Evolutionary conservation across 2,888 invertebrate genomes (phyloP).

Genomic region (Dryadula phaetusa): DNA sequence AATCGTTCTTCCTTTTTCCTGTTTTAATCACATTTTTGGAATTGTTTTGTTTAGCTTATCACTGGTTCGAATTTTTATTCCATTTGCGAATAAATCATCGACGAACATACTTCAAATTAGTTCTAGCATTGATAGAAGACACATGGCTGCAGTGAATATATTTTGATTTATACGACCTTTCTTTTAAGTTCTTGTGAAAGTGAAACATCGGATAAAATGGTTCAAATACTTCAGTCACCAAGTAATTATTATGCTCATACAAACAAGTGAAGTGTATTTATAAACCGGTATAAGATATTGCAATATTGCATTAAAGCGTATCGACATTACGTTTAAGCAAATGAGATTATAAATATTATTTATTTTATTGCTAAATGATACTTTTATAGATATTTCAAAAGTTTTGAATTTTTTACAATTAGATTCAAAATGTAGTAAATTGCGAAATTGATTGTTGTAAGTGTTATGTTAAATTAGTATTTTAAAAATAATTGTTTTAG

Average conservation of each 20-base stretch:
- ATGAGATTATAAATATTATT: not conserved
- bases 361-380: not conserved
- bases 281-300: constrained; percentile 20
- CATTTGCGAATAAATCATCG: constrained; percentile 8
- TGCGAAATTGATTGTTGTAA: not conserved
- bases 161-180: not conserved
- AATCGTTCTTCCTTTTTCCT: constrained; percentile 16
- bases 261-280: constrained; percentile 20
- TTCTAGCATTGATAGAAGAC: not conserved
- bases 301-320: constrained; percentile 7
- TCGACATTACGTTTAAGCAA: not conserved
- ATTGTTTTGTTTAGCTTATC: constrained; percentile 20
- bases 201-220: not conserved
- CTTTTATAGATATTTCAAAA: not conserved
- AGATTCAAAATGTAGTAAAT: not conserved
- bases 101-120: not conserved
- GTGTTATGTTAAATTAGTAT: no score
- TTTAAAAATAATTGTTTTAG: no score
- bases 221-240: constrained; percentile 4
- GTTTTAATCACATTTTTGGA: constrained; percentile 8
- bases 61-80: not conserved
- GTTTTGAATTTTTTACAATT: not conserved
- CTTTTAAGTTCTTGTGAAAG: constrained; percentile 5
- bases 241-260: constrained; percentile 20
- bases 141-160: not conserved